These are phyloP conservation scores for Hofmannophila pseudospretella DNA, from an alignment of 2,888 invertebrate species.

Conservation along the genomic window DNA sequence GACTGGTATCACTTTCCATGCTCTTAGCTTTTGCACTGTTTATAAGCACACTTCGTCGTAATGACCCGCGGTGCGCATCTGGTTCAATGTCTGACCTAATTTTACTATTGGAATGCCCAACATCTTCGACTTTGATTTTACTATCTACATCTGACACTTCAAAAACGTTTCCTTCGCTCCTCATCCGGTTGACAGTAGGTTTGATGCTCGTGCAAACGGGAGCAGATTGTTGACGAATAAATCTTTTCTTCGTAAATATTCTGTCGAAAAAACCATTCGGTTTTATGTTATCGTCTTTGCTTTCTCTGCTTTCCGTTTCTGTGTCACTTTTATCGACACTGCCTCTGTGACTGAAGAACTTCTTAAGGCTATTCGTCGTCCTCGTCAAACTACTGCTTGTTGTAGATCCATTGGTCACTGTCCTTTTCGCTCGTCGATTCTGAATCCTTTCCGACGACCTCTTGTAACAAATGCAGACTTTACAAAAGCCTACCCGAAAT, in stretches of 20 bases:
- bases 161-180: conserved; percentile 55
- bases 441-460: conserved; percentile 54
- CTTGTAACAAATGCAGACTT: conserved; percentile 79
- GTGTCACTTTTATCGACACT: conserved; percentile 60
- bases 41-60: conserved; percentile 71
- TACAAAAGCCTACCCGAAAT: conserved; percentile 88
- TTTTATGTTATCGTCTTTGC: conserved; percentile 37
- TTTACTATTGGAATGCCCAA: conserved; percentile 59
- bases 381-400: conserved; percentile 79
- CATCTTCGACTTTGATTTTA: conserved; percentile 28
- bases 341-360: conserved; percentile 63
- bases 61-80: conserved; percentile 52
- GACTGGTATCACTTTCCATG: conserved; percentile 46
- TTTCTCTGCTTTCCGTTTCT: conserved; percentile 40
- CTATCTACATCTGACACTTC: conserved; percentile 39
- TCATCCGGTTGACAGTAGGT: conserved; percentile 54
- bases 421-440: conserved; percentile 63
- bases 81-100: conserved; percentile 43
- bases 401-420: conserved; percentile 79
- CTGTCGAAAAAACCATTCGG: conserved; percentile 49
- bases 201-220: conserved; percentile 52
- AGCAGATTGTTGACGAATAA: conserved; percentile 63
- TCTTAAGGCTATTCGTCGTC: conserved; percentile 77
- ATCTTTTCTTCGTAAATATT: conserved; percentile 51
- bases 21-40: conserved; percentile 66